Conservation (phyloP, 2,797 vertebrate species). For the Vespertilio murinus region DNA sequence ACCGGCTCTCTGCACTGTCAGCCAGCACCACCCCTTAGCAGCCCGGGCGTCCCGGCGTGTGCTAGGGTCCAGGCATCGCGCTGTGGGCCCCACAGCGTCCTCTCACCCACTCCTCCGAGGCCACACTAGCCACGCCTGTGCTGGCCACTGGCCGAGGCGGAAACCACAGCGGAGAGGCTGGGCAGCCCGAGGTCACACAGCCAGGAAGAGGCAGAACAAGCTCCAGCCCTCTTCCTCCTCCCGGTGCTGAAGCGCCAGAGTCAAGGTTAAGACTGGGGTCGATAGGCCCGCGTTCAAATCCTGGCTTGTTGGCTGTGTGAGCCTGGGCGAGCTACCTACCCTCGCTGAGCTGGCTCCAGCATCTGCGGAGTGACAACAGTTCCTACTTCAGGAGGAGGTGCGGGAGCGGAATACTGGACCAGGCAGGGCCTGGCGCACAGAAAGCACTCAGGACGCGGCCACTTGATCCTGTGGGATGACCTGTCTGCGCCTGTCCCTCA, state of each 20-base stretch:
- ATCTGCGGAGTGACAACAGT: neutral
- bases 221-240: neutral
- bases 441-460: neutral
- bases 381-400: neutral
- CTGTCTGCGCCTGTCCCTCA: neutral
- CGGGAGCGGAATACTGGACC: neutral
- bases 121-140: neutral
- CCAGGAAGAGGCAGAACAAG: neutral
- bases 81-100: neutral
- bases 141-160: neutral
- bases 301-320: neutral
- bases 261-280: neutral
- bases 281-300: neutral
- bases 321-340: neutral
- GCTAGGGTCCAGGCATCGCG: neutral
- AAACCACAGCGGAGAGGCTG: neutral
- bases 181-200: neutral
- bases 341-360: neutral
- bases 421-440: accelerated
- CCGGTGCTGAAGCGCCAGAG: neutral
- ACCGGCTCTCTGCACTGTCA: neutral
- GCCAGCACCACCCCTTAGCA: neutral
- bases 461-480: neutral
- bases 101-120: neutral
- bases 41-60: neutral